phyloP scores from a whole-genome alignment of 2,888 invertebrate species.

The Megastigmus dorsalis region DNA sequence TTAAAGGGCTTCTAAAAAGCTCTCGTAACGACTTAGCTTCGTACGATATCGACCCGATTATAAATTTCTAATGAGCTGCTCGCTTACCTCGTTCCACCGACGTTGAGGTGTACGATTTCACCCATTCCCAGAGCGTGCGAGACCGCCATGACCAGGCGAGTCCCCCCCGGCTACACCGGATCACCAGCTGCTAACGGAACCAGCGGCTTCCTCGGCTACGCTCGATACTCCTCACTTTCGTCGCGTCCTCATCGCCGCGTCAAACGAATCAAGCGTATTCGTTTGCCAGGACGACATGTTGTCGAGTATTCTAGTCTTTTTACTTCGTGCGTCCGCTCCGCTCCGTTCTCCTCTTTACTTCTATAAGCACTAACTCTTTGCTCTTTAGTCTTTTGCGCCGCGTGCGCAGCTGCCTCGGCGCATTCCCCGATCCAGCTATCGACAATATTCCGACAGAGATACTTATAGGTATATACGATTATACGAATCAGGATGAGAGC shows the following conservation, averaged over 20 bases:
- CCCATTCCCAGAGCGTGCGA: constrained; percentile 76
- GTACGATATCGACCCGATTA: background rate
- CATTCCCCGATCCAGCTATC: no score
- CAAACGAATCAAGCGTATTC: background rate
- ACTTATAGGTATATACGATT: no score
- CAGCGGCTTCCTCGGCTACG: no score
- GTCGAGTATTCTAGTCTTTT: no score
- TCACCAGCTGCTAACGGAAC: no score
- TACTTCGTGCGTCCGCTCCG: background rate
- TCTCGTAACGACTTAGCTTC: background rate
- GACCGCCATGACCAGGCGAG: constrained; percentile 65
- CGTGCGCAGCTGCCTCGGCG: constrained; percentile 2
- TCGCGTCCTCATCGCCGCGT: background rate
- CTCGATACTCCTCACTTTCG: background rate
- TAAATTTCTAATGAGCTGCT: constrained; percentile 42
- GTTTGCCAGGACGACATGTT: no score
- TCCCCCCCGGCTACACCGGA: background rate
- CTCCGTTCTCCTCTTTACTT: no score
- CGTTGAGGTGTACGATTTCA: constrained; percentile 94
- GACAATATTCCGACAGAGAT: no score
- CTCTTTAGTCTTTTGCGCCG: background rate
- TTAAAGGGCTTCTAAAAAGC: background rate
- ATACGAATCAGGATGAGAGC: no score
- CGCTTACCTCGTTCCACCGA: constrained; percentile 93
- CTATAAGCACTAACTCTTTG: no score